Base-by-base conservation (phyloP, 1,140 invertebrate genomes). In the Leptinotarsa texana region DNA sequence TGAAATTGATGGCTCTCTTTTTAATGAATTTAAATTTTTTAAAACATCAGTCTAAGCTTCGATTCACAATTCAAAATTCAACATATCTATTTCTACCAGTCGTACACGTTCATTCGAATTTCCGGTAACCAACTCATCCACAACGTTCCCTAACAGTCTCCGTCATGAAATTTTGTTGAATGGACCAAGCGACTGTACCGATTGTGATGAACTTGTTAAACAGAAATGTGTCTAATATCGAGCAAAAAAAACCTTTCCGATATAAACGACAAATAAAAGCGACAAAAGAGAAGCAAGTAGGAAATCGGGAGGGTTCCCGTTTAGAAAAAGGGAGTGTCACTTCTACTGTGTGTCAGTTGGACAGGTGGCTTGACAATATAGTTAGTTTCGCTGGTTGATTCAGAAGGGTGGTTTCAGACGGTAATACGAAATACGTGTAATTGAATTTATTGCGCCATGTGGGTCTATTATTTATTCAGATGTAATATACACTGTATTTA, bases 371-470 rank as follows among this genome's bases (percentile, higher is more conserved):
- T 57, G 51, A 57, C 51, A 57, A 57, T 57, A 57, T 57, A 57
- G 51, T 57, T 57, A 57, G 51, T 57, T 57, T 57, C 51, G 51
- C 51, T 57, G 51, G 51, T 57, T 57, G 51, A 13, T 15, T 57
- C 51, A 18, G 51, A 57, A 57, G 51, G 51, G 51, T 17, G 51
- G 51, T n/a, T 57, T 57, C 15, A 18, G n/a, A 57, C 51, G 1
- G 51, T 57, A 57, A 57, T 57, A 24, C 65, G 13, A 6, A 67
- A 42, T 65, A 22, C 65, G 24, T 27, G 24, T 24, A n/a, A 33
- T 24, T 33, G 65, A 67, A 27, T 67, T 67, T 67, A 42, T 27
- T 27, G 65, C 65, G 65, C 22, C 68, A 63, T 74, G 67, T 33
- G 42, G 65, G 24, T 67, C 42, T 67, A 57, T 57, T 57, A 57